Evolutionary conservation across 2,113 vertebrate genomes (phyloP).

Genomic region (Boleophthalmus pectinirostris): DNA sequence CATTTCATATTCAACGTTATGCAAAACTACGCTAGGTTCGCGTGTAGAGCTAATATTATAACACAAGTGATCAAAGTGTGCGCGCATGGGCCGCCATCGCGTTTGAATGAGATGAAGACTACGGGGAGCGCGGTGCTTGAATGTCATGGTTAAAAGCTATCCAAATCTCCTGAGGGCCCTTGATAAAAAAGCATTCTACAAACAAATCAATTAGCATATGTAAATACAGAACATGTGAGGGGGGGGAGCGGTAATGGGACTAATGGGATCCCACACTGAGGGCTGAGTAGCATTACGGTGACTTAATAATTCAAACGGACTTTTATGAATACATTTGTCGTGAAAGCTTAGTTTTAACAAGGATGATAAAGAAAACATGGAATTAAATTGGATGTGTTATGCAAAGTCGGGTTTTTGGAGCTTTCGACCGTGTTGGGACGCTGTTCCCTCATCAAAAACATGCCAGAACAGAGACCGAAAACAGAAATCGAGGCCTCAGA

Average conservation of each 20-base stretch:
- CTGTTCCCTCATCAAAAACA: no score
- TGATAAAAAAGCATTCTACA: slow-evolving; percentile 24
- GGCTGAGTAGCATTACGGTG: neutral
- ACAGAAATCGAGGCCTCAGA: no score
- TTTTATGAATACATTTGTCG: neutral
- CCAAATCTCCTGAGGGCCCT: slow-evolving; percentile 21
- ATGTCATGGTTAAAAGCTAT: slow-evolving; percentile 12
- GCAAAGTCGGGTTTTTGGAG: no score
- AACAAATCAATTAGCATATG: slow-evolving; percentile 23
- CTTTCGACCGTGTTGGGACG: no score
- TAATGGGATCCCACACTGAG: neutral
- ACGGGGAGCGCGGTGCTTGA: slow-evolving; percentile 11
- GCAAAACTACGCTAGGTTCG: slow-evolving; percentile 38
- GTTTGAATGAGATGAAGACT: slow-evolving; percentile 22
- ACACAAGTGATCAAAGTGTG: slow-evolving; percentile 34
- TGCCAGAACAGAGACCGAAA: no score
- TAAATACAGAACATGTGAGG: slow-evolving; percentile 1
- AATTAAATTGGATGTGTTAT: no score
- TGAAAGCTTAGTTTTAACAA: neutral
- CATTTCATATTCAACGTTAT: slow-evolving; percentile 30
- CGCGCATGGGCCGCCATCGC: neutral
- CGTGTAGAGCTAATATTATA: slow-evolving; percentile 29
- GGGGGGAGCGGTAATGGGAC: neutral
- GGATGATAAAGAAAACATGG: no score
- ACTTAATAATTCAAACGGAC: no score